phyloP scores from a whole-genome alignment of 2,113 vertebrate species.

The Elephas maximus region DNA sequence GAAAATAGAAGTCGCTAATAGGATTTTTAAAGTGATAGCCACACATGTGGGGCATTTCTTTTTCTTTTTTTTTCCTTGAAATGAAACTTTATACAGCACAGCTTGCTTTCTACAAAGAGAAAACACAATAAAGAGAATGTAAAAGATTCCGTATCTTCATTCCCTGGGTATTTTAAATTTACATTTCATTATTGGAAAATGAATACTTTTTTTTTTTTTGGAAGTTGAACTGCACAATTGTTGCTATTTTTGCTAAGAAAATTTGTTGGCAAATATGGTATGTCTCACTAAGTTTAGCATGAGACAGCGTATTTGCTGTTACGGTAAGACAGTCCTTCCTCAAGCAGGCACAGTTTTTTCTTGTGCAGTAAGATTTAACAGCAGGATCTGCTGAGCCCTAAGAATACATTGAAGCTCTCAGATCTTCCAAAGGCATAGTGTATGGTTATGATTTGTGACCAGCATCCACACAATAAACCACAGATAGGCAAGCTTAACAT shows the following conservation, averaged over 20 bases:
- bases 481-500: background rate
- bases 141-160: conserved; percentile 49
- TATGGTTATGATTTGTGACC: background rate
- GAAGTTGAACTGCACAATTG: conserved; percentile 14
- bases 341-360: background rate
- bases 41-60: background rate
- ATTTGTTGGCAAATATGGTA: background rate
- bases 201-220: background rate
- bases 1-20: conserved; percentile 39
- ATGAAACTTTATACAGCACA: background rate
- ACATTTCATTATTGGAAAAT: conserved; percentile 21
- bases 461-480: background rate
- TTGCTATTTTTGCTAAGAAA: conserved; percentile 49
- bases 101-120: conserved; percentile 56
- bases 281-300: background rate
- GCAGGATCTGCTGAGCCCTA: background rate
- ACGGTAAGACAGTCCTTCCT: conserved; percentile 7
- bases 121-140: conserved; percentile 14
- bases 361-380: background rate
- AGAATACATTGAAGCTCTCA: background rate
- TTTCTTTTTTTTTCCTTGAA: background rate
- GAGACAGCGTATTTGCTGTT: background rate
- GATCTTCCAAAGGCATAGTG: background rate
- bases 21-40: conserved; percentile 28
- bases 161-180: conserved; percentile 56